These are phyloP conservation scores for Anoura caudifer DNA, from an alignment of 2,113 vertebrate species.

Conservation along the genomic window DNA sequence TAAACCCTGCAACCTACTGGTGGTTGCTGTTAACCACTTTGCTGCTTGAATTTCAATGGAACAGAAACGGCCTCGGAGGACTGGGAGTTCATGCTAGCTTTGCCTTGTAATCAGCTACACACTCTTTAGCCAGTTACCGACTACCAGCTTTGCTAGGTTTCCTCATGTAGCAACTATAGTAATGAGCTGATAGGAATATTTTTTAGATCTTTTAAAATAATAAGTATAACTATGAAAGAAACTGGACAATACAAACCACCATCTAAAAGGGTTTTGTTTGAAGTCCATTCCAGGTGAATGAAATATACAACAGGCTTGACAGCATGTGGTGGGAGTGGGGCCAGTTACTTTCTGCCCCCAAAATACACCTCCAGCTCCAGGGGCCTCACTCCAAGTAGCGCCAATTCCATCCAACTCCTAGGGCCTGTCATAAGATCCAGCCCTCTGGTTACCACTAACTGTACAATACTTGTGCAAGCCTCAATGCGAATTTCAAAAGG, in stretches of 20 bases:
- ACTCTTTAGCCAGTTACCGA: background rate
- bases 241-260: background rate
- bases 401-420: background rate
- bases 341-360: background rate
- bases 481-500: constrained; percentile 14
- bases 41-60: background rate
- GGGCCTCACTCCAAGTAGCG: background rate
- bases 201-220: background rate
- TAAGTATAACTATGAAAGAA: constrained; percentile 14
- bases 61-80: background rate
- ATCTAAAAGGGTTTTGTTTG: constrained; percentile 19
- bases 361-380: background rate
- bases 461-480: background rate
- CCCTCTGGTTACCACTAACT: background rate
- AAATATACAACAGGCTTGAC: background rate
- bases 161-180: background rate
- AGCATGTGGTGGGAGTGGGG: background rate
- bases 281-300: background rate
- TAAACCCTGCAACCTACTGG: background rate
- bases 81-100: background rate
- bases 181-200: background rate
- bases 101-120: background rate
- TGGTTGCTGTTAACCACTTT: background rate
- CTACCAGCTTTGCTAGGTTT: background rate
- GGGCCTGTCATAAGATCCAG: background rate